These are phyloP conservation scores for Mythimna ferrago DNA, from an alignment of 2,888 invertebrate species.

Conservation along the genomic window DNA sequence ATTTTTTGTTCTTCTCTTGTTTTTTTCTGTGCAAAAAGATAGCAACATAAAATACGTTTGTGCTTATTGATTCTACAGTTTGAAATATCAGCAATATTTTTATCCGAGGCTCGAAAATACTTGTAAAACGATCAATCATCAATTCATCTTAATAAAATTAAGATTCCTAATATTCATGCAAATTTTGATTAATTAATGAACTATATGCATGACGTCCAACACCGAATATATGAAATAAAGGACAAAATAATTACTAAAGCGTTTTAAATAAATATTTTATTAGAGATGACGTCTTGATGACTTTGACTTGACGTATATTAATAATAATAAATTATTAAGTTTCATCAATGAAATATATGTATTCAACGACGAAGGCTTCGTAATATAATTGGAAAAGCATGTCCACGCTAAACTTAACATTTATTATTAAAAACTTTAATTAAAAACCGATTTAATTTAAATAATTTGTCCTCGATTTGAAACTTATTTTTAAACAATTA, in stretches of 20 bases:
- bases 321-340: slow-evolving; percentile 6
- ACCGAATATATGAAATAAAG: slow-evolving; percentile 3
- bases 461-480: not conserved
- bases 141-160: not conserved
- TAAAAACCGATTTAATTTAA: not conserved
- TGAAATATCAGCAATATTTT: too few relatives aligned
- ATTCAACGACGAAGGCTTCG: not conserved
- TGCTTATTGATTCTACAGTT: too few relatives aligned
- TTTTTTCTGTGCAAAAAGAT: too few relatives aligned
- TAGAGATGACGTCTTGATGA: not conserved
- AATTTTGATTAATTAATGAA: not conserved
- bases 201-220: not conserved
- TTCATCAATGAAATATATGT: slow-evolving; percentile 26
- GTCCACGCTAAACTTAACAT: not conserved
- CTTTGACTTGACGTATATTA: slow-evolving; percentile 6
- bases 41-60: too few relatives aligned
- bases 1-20: too few relatives aligned
- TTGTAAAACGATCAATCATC: not conserved
- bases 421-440: not conserved
- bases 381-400: not conserved
- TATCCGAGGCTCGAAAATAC: too few relatives aligned
- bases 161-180: not conserved
- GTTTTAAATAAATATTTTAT: slow-evolving; percentile 4
- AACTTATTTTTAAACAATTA: not conserved
- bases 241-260: slow-evolving; percentile 15